These are phyloP conservation scores for Eleginops maclovinus DNA, from an alignment of 2,113 vertebrate genomes.

Conservation along the genomic window DNA sequence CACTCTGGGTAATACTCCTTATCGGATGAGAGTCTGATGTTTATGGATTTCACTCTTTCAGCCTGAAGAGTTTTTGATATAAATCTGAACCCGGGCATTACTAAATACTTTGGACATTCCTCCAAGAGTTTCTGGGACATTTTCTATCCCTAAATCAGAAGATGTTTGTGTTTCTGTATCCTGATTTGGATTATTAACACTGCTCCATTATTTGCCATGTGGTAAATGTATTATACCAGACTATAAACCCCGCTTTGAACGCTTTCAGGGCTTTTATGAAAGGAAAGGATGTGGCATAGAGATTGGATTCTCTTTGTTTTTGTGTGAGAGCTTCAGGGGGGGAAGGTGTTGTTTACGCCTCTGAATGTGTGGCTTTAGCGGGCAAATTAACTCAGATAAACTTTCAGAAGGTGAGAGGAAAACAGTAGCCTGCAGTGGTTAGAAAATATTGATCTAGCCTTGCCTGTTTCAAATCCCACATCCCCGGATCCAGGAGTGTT, in stretches of 20 bases:
- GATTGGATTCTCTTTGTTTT: conserved; percentile 39
- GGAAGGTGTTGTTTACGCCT: conserved; percentile 61
- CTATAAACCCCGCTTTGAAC: conserved; percentile 15
- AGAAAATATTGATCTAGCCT: conserved; percentile 69
- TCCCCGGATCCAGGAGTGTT: conserved; percentile 17
- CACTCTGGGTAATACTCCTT: conserved; percentile 42
- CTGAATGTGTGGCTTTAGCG: conserved; percentile 48
- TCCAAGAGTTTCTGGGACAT: too few species aligned
- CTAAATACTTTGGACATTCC: background rate
- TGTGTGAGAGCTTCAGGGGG: conserved; percentile 33
- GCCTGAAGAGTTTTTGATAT: conserved; percentile 34
- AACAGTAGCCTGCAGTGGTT: conserved; percentile 46
- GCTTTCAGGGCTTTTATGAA: conserved; percentile 21
- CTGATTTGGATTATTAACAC: conserved; percentile 1
- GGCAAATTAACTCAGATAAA: conserved; percentile 68
- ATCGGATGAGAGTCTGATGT: conserved; percentile 45
- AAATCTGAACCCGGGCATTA: conserved; percentile 9
- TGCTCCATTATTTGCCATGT: too few species aligned
- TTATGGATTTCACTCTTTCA: conserved; percentile 50
- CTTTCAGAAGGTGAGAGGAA: conserved; percentile 63
- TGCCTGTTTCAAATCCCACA: conserved; percentile 58
- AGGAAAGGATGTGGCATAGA: conserved; percentile 14
- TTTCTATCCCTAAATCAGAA: background rate
- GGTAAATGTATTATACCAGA: too few species aligned
- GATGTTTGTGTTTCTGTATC: background rate